These are phyloP conservation scores for Nicator chloris DNA, from an alignment of 2,113 vertebrate species.

Conservation along the genomic window DNA sequence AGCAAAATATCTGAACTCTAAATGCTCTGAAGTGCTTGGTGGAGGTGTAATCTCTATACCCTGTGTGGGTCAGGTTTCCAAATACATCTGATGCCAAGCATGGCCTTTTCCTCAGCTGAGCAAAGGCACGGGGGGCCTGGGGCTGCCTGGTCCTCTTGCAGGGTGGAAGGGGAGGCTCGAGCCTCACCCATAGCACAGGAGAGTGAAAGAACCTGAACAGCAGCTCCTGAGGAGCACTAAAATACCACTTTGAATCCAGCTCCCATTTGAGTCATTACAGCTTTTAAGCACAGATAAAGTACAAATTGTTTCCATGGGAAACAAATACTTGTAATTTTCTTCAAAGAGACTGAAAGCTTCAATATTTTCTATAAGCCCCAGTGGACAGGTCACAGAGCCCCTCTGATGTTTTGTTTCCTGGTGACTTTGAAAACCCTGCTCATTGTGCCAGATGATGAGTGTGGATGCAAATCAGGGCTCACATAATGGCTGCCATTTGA, in stretches of 20 bases:
- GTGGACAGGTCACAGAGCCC: not conserved
- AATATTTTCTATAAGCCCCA: not conserved
- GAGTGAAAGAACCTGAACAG: not conserved
- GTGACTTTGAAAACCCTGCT: not conserved
- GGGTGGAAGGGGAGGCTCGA: not conserved
- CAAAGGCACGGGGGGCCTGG: not conserved
- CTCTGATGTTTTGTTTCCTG: not conserved
- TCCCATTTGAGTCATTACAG: not conserved
- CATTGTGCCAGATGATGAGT: not conserved
- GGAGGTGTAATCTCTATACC: not conserved
- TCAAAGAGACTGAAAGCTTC: not conserved
- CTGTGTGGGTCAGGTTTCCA: not conserved
- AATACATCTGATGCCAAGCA: not conserved
- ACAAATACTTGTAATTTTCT: not conserved
- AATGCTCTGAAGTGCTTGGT: not conserved
- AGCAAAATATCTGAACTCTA: not conserved
- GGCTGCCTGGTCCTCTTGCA: not conserved
- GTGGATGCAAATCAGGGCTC: conserved; percentile 8
- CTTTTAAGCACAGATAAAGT: not conserved
- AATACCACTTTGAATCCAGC: not conserved
- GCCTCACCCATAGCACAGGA: not conserved
- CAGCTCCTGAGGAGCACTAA: not conserved
- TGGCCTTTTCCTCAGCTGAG: not conserved
- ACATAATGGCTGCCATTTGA: conserved; percentile 25
- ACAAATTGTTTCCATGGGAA: not conserved